Percentiles rank a stretch among this genome's conserved stretches.
Conservation (phyloP, 1,140 invertebrate species). For the Drosophila saltans region DNA sequence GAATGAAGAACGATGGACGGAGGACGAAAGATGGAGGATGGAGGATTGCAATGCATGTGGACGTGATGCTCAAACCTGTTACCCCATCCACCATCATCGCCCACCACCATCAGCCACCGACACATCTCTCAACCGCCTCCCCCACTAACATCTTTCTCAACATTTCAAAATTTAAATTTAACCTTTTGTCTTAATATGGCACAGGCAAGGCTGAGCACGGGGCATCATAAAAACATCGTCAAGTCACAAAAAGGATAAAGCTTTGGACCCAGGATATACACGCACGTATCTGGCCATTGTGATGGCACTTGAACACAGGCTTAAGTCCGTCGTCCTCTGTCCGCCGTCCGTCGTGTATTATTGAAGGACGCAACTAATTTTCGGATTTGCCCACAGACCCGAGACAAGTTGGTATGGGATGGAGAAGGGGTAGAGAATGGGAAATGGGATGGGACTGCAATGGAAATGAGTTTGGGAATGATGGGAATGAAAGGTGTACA, state of each 20-base stretch:
- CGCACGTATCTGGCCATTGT: conserved; percentile 27
- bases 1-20: conserved; percentile 8
- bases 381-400: conserved; percentile 39
- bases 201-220: conserved; percentile 42
- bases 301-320: conserved; percentile 36
- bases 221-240: conserved; percentile 64
- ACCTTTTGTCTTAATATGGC: conserved; percentile 79
- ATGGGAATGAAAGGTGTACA: conserved; percentile 3
- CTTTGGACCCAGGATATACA: conserved; percentile 24
- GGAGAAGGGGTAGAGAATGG: neutral
- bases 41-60: conserved; percentile 35
- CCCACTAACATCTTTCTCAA: conserved; percentile 35
- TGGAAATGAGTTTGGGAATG: no score
- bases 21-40: neutral
- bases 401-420: conserved; percentile 4
- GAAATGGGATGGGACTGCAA: no score
- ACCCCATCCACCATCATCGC: neutral
- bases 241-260: conserved; percentile 51
- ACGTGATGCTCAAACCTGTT: conserved; percentile 53
- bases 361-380: conserved; percentile 54
- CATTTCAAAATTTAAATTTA: conserved; percentile 82
- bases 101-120: neutral
- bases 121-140: neutral
- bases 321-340: conserved; percentile 32
- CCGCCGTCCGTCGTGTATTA: conserved; percentile 36